phyloP scores from a whole-genome alignment of 2,797 vertebrate genomes.

The Hydrocynus forskahlii region DNA sequence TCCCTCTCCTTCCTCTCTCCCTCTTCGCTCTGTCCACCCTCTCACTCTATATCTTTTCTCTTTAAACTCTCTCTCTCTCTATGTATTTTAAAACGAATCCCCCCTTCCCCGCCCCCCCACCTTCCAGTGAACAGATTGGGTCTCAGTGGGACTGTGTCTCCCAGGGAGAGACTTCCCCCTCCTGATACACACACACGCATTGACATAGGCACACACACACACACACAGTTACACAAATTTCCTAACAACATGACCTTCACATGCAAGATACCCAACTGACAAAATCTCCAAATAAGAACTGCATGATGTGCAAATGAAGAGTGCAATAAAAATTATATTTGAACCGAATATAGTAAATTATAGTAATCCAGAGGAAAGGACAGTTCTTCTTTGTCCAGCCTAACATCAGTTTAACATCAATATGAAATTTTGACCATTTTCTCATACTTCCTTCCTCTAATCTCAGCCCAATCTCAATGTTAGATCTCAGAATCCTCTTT shows the following conservation, averaged over 20 bases:
- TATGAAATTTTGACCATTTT: too few species aligned
- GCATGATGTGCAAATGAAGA: not conserved
- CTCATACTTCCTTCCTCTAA: too few species aligned
- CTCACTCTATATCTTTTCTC: not conserved
- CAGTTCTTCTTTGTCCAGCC: not conserved
- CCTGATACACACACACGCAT: conserved; percentile 66
- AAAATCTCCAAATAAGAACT: conserved; percentile 23
- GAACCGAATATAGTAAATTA: not conserved
- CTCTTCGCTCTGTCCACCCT: not conserved
- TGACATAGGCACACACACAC: conserved; percentile 59
- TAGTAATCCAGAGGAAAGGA: not conserved
- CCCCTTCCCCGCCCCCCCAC: conserved; percentile 44
- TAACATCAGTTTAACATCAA: not conserved
- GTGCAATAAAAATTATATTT: not conserved
- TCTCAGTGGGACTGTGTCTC: conserved; percentile 83
- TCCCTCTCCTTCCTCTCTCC: not conserved
- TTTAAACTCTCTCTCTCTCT: conserved; percentile 16
- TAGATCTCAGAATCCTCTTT: too few species aligned
- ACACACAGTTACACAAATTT: conserved; percentile 61
- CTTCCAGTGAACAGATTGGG: conserved; percentile 83
- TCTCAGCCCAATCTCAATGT: too few species aligned
- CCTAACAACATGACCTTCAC: conserved; percentile 65
- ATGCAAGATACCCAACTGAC: conserved; percentile 13
- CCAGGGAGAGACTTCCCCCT: conserved; percentile 78
- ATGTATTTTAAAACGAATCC: conserved; percentile 48